These are phyloP conservation scores for Proisotoma minuta DNA, from an alignment of 2,888 invertebrate species.

Conservation along the genomic window DNA sequence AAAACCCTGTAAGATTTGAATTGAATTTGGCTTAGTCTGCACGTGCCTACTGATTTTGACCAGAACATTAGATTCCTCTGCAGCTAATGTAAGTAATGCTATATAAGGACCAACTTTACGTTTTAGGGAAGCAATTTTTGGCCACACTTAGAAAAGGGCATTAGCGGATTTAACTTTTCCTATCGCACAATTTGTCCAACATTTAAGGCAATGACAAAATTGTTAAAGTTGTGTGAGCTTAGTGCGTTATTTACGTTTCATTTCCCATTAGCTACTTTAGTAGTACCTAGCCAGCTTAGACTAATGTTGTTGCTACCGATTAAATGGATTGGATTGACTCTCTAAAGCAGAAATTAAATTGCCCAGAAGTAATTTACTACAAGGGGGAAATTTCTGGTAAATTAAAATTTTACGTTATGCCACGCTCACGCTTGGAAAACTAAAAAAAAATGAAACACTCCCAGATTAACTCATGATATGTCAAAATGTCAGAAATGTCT, in stretches of 20 bases:
- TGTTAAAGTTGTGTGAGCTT: conserved; percentile 5
- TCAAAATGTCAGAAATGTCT: conserved; percentile 1
- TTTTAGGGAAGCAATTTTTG: conserved; percentile 12
- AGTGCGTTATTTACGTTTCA: background rate
- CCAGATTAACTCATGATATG: background rate
- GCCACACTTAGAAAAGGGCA: background rate
- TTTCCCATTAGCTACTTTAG: background rate
- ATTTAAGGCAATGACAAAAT: conserved; percentile 12
- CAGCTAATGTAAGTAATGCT: conserved; percentile 12
- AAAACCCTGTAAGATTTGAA: background rate
- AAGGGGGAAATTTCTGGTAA: background rate
- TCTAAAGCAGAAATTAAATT: conserved; percentile 1
- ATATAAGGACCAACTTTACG: conserved; percentile 5
- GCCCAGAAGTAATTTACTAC: background rate
- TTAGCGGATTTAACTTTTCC: background rate
- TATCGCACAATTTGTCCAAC: conserved; percentile 5
- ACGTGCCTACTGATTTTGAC: conserved; percentile 11
- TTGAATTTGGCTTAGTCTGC: no score
- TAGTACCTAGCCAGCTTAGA: no score
- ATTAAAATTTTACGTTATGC: background rate
- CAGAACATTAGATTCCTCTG: conserved; percentile 14
- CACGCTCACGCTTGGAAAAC: no score
- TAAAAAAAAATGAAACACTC: background rate
- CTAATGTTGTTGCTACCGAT: background rate
- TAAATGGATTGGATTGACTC: conserved; percentile 1